Evolutionary conservation across 2,113 vertebrate species (phyloP).

Genomic region (Thinocorus orbignyianus): DNA sequence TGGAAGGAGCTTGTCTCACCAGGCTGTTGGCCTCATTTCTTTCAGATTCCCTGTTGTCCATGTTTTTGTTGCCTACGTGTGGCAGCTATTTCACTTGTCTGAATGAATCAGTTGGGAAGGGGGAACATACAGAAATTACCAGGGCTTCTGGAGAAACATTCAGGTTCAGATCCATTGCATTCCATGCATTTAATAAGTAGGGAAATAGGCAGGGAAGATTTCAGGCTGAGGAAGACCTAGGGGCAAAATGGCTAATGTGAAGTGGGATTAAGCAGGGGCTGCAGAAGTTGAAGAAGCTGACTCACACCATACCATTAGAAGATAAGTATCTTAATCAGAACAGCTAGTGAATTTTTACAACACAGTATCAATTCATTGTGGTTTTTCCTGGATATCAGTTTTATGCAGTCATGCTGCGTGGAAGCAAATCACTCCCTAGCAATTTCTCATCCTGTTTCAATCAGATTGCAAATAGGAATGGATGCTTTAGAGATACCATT

Average conservation of each 20-base stretch:
- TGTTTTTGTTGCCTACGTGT: background rate
- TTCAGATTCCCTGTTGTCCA: background rate
- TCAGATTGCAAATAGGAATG: background rate
- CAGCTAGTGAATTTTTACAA: background rate
- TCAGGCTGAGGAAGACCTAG: background rate
- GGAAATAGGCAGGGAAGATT: background rate
- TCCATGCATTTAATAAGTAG: background rate
- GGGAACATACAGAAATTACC: rapidly evolving
- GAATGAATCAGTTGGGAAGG: background rate
- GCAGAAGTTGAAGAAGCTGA: background rate
- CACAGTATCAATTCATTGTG: background rate
- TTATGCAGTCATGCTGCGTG: background rate
- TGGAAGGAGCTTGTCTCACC: background rate
- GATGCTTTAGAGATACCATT: background rate
- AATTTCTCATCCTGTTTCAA: background rate
- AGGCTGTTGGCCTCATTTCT: background rate
- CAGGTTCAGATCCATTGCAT: background rate
- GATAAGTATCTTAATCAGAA: constrained; percentile 6
- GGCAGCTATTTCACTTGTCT: background rate
- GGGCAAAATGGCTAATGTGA: background rate
- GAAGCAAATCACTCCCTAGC: background rate
- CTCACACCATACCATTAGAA: background rate
- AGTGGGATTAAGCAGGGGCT: constrained; percentile 5
- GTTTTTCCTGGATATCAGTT: background rate
- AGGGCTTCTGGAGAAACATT: background rate